Conservation (phyloP, 2,888 invertebrate species). For the Rhingia rostrata region DNA sequence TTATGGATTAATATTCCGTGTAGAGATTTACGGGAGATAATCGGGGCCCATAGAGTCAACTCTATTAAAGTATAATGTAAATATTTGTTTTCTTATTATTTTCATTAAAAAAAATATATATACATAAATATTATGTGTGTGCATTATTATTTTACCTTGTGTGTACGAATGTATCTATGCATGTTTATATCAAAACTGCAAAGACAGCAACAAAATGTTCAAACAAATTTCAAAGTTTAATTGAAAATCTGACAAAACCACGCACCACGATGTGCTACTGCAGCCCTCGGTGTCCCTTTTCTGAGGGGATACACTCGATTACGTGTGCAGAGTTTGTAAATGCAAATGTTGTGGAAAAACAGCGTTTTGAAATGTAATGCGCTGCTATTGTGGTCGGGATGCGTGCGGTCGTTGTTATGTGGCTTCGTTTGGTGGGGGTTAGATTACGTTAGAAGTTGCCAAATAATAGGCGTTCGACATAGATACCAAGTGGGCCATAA, state of each 20-base stretch:
- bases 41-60: neutral
- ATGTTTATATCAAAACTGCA: neutral
- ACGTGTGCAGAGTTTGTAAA: slow-evolving; percentile 53
- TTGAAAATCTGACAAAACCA: slow-evolving; percentile 58
- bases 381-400: slow-evolving; percentile 58
- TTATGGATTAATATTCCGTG: slow-evolving; percentile 77
- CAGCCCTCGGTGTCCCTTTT: slow-evolving; percentile 7
- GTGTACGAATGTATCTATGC: neutral
- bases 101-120: slow-evolving; percentile 14
- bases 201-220: neutral
- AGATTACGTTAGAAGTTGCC: slow-evolving; percentile 47
- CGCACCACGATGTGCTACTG: neutral
- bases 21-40: slow-evolving; percentile 79
- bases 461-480: slow-evolving; percentile 35
- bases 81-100: slow-evolving; percentile 22
- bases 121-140: neutral
- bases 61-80: slow-evolving; percentile 31
- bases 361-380: slow-evolving; percentile 56
- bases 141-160: neutral
- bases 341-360: slow-evolving; percentile 70
- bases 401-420: slow-evolving; percentile 50
- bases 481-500: slow-evolving; percentile 8
- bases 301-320: slow-evolving; percentile 26
- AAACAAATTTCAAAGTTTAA: slow-evolving; percentile 41
- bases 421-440: slow-evolving; percentile 46